Conservation (phyloP, 1,140 invertebrate species). For the Euborellia annulipes region DNA sequence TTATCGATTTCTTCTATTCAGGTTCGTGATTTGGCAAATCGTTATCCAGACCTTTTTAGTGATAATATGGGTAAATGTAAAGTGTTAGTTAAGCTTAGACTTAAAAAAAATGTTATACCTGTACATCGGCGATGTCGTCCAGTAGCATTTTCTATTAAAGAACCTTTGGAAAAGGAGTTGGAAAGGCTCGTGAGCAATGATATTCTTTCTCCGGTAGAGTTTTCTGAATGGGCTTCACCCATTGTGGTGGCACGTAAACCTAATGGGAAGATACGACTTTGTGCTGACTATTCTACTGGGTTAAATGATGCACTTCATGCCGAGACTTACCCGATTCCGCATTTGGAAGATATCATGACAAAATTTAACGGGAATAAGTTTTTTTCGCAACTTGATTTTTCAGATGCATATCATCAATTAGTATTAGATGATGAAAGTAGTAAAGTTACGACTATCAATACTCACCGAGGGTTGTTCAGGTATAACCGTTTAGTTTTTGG, state of each 20-base stretch:
- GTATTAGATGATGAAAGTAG: not conserved
- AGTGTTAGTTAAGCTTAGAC: too few species aligned
- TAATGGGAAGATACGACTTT: constrained; percentile 25
- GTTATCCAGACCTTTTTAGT: too few species aligned
- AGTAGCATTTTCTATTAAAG: constrained; percentile 25
- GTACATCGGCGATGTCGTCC: constrained; percentile 23
- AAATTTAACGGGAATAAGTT: constrained; percentile 9
- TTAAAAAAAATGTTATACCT: constrained; percentile 12
- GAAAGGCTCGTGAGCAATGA: constrained; percentile 22
- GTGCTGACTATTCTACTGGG: constrained; percentile 28
- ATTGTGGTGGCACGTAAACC: constrained; percentile 31
- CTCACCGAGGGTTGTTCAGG: constrained; percentile 20
- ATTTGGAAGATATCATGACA: constrained; percentile 15
- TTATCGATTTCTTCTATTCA: too few species aligned
- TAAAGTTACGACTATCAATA: constrained; percentile 17
- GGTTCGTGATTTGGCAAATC: too few species aligned
- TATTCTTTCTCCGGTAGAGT: constrained; percentile 17
- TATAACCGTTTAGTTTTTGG: constrained; percentile 25
- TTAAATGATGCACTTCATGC: constrained; percentile 13
- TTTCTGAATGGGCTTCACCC: constrained; percentile 26
- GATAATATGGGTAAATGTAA: too few species aligned
- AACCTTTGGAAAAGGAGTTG: constrained; percentile 25
- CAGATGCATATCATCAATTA: constrained; percentile 1
- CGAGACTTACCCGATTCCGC: constrained; percentile 14
- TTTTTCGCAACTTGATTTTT: constrained; percentile 15